These are phyloP conservation scores for Carpatolechia fugitivella DNA, from an alignment of 2,888 invertebrate genomes.

Conservation along the genomic window DNA sequence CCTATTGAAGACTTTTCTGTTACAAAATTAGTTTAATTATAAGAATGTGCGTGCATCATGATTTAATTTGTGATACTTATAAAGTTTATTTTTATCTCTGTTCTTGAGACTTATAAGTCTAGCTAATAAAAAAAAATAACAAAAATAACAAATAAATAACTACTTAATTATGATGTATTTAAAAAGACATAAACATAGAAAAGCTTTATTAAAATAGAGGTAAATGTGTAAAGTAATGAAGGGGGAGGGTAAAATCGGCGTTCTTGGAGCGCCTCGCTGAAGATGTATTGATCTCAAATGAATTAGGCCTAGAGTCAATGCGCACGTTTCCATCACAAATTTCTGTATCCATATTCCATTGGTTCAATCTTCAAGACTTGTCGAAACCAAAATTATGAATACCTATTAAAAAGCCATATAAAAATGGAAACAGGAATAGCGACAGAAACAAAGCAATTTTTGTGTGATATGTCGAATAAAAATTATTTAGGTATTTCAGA, in stretches of 20 bases:
- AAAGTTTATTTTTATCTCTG: constrained; percentile 8
- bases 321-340: constrained; percentile 36
- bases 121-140: too few relatives aligned
- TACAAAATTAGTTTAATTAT: constrained; percentile 27
- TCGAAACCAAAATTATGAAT: constrained; percentile 17
- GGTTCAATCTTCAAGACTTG: neutral
- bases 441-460: constrained; percentile 34
- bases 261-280: constrained; percentile 45
- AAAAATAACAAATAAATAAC: too few relatives aligned
- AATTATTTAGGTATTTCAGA: constrained; percentile 16
- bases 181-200: constrained; percentile 40
- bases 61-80: constrained; percentile 14
- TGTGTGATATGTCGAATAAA: constrained; percentile 35
- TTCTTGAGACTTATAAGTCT: too few relatives aligned
- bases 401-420: constrained; percentile 32
- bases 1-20: constrained; percentile 8
- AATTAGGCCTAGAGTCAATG: constrained; percentile 35
- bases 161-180: constrained; percentile 24
- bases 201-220: constrained; percentile 33
- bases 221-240: constrained; percentile 44
- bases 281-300: constrained; percentile 61
- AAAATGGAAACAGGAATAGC: constrained; percentile 37
- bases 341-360: constrained; percentile 30
- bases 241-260: constrained; percentile 23
- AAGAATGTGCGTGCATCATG: constrained; percentile 25